Evolutionary conservation across 2,888 invertebrate genomes (phyloP).

Genomic region (Magallana nippona): DNA sequence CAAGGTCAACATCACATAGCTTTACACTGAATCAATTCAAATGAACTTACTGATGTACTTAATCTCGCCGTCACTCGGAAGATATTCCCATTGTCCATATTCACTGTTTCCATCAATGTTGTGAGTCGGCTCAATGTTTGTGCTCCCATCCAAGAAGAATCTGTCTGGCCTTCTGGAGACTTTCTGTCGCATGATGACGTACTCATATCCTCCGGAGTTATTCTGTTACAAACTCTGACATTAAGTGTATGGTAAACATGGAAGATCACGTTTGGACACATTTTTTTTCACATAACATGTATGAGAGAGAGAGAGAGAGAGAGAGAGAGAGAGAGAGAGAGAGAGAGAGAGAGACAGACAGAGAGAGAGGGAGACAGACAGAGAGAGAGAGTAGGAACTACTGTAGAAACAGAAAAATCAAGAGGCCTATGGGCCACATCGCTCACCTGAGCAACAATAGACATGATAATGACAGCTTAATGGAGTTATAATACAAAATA

Average conservation of each 20-base stretch:
- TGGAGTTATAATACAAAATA: too few species aligned
- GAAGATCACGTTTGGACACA: too few species aligned
- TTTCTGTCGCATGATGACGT: slow-evolving; percentile 50
- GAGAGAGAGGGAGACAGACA: too few species aligned
- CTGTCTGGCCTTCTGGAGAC: slow-evolving; percentile 64
- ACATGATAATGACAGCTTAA: too few species aligned
- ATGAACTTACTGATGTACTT: neutral
- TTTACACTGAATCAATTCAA: neutral
- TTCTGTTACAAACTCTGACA: neutral
- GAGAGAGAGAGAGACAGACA: too few species aligned
- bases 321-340: too few species aligned
- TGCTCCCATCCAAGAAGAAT: slow-evolving; percentile 56
- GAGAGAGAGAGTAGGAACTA: too few species aligned
- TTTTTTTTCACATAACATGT: too few species aligned
- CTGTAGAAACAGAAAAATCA: neutral
- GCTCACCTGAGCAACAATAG: too few species aligned
- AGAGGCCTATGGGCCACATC: too few species aligned
- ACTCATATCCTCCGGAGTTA: neutral
- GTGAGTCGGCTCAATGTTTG: slow-evolving; percentile 42
- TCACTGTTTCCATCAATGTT: slow-evolving; percentile 40
- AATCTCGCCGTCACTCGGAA: neutral
- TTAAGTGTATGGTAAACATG: too few species aligned
- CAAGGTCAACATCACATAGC: slow-evolving; percentile 22
- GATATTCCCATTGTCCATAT: slow-evolving; percentile 60
- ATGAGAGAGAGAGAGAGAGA: too few species aligned